Conservation (phyloP, 1,140 invertebrate species). For the Diploscapter pachys region DNA sequence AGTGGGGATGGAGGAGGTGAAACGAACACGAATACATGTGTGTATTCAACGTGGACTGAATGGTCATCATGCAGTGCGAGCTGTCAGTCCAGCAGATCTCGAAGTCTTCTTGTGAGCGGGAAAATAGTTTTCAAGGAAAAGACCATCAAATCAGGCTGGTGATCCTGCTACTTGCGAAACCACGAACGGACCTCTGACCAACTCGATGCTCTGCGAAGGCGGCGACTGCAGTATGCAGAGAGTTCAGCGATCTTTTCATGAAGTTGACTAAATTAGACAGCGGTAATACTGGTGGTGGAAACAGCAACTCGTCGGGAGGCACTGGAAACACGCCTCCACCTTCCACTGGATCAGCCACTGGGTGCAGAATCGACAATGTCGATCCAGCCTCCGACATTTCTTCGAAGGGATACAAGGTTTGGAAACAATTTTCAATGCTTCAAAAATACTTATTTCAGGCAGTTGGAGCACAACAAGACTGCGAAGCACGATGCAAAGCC, state of each 20-base stretch:
- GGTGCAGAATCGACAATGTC: neutral
- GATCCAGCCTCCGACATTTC: slow-evolving; percentile 2
- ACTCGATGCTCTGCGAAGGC: slow-evolving; percentile 13
- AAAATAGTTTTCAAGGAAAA: neutral
- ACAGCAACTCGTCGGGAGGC: neutral
- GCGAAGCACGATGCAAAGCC: neutral
- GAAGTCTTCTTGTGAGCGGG: neutral
- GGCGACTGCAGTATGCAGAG: neutral
- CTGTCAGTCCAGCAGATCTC: neutral
- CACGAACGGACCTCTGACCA: slow-evolving; percentile 8
- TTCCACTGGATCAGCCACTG: neutral
- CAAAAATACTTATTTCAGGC: neutral
- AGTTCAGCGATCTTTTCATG: too few species aligned
- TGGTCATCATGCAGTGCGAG: slow-evolving; percentile 4
- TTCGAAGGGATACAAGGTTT: slow-evolving; percentile 8
- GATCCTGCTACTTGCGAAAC: slow-evolving; percentile 3
- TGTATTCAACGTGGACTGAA: slow-evolving; percentile 6
- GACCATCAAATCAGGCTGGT: neutral
- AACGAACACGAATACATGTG: neutral
- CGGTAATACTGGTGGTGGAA: neutral
- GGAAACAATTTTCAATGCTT: neutral
- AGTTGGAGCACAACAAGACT: slow-evolving; percentile 11
- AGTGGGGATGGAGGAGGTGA: neutral
- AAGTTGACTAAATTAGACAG: too few species aligned
- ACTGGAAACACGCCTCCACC: too few species aligned